Base-by-base conservation (phyloP, 1,140 invertebrate species). In the Onthophagus taurus region DNA sequence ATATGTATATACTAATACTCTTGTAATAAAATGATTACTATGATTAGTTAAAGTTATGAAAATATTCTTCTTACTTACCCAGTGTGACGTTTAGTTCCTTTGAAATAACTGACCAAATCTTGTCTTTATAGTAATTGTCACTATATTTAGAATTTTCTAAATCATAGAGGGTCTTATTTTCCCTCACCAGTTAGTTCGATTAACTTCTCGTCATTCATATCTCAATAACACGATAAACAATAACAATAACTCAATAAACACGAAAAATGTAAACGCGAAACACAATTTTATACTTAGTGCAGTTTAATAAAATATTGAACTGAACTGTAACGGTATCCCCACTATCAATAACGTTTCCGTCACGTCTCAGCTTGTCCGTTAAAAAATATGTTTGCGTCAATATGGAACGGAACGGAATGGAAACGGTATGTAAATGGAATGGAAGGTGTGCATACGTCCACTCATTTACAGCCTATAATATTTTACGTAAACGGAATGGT, bases 61-160 rank as follows among this genome's bases (percentile, higher is more conserved):
- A n/a, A n/a, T n/a, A n/a, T n/a, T n/a, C n/a, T n/a, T n/a, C n/a
- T n/a, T n/a, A n/a, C n/a, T n/a, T n/a, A n/a, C n/a, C n/a, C n/a
- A n/a, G n/a, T n/a, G n/a, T n/a, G n/a, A n/a, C n/a, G n/a, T n/a
- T n/a, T n/a, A n/a, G n/a, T n/a, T n/a, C n/a, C n/a, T n/a, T n/a
- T n/a, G n/a, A n/a, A n/a, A n/a, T n/a, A n/a, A n/a, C n/a, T n/a
- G n/a, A n/a, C n/a, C n/a, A n/a, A n/a, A n/a, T n/a, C n/a, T n/a
- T n/a, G n/a, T n/a, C n/a, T n/a, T 34, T 34, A 34, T 34, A 11
- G 31, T 34, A 7, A 11, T 34, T 34, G 31, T 34, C 31, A 34
- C 31, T 34, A 34, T 34, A 34, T 14, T 14, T 34, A 34, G 14
- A 14, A 34, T 34, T 34, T 14, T 34, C 14, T 11, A 34, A 34